phyloP scores from a whole-genome alignment of 2,888 invertebrate genomes.

The Cephus runcator region DNA sequence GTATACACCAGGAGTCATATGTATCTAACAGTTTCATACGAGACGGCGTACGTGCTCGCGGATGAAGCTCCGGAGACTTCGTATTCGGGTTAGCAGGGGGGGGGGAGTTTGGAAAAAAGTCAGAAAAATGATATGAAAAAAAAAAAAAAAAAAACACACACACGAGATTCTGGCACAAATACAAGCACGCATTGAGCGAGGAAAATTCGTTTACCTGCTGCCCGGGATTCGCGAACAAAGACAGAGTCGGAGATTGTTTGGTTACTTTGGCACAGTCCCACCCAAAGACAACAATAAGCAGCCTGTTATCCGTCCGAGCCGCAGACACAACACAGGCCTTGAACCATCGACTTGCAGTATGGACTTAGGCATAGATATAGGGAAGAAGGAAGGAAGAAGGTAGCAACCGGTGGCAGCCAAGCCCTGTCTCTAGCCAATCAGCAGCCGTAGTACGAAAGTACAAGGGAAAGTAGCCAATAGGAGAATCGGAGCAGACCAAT shows the following conservation, averaged over 20 bases:
- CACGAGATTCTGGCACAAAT: background rate
- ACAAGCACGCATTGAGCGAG: background rate
- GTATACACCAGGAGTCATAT: background rate
- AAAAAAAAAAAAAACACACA: background rate
- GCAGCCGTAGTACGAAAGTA: too few relatives aligned
- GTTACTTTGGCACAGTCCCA: slow-evolving; percentile 4
- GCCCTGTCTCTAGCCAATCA: too few relatives aligned
- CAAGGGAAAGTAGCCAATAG: too few relatives aligned
- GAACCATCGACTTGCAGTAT: background rate
- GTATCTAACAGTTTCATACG: background rate
- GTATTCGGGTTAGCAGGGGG: background rate
- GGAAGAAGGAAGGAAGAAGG: too few relatives aligned
- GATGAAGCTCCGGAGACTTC: background rate
- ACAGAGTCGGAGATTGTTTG: background rate
- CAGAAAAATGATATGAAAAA: background rate
- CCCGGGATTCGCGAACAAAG: background rate
- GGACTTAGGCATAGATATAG: too few relatives aligned
- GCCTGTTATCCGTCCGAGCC: background rate
- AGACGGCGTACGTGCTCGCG: background rate
- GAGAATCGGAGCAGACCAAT: too few relatives aligned
- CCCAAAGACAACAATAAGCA: background rate
- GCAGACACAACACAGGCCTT: background rate
- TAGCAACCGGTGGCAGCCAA: too few relatives aligned
- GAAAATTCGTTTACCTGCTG: background rate
- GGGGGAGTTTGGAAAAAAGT: background rate